Evolutionary conservation across 2,113 vertebrate genomes (phyloP).

Genomic region (Jacana jacana): DNA sequence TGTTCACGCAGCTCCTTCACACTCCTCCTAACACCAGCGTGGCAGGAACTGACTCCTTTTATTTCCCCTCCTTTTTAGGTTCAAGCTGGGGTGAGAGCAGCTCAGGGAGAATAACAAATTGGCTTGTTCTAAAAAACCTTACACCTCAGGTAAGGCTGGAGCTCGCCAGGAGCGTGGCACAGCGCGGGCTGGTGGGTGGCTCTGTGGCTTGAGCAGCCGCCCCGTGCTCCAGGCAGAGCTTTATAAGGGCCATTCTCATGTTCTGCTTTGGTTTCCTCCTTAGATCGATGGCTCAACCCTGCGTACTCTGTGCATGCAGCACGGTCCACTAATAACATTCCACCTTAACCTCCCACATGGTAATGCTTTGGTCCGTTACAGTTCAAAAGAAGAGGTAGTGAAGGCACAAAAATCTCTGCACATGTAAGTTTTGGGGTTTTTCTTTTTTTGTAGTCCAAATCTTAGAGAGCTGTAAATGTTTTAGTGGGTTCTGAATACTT

Average conservation of each 20-base stretch:
- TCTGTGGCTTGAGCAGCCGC: not conserved
- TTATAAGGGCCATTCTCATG: not conserved
- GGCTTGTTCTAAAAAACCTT: constrained; percentile 99
- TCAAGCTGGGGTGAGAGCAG: constrained; percentile 96
- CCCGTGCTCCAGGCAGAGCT: not conserved
- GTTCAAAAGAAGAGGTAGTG: constrained; percentile 97
- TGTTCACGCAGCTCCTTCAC: accelerated
- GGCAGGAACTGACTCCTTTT: not conserved
- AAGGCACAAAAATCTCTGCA: constrained; percentile 99
- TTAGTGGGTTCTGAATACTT: accelerated
- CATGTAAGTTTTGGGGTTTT: constrained; percentile 83
- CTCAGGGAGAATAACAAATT: constrained; percentile 98
- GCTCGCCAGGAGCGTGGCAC: accelerated
- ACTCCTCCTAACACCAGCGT: accelerated
- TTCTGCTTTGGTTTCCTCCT: not conserved
- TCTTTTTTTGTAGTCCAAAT: not conserved
- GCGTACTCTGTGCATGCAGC: constrained; percentile 99
- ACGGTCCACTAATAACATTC: constrained; percentile 99
- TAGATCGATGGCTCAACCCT: constrained; percentile 98
- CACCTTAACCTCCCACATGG: constrained; percentile 99
- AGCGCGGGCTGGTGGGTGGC: accelerated
- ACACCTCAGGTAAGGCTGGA: constrained; percentile 92
- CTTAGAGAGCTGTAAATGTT: not conserved
- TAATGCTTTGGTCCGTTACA: constrained; percentile 97
- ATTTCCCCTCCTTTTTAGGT: constrained; percentile 68